Evolutionary conservation across 2,797 vertebrate species (phyloP).

Genomic region (Clarias laeviceps): DNA sequence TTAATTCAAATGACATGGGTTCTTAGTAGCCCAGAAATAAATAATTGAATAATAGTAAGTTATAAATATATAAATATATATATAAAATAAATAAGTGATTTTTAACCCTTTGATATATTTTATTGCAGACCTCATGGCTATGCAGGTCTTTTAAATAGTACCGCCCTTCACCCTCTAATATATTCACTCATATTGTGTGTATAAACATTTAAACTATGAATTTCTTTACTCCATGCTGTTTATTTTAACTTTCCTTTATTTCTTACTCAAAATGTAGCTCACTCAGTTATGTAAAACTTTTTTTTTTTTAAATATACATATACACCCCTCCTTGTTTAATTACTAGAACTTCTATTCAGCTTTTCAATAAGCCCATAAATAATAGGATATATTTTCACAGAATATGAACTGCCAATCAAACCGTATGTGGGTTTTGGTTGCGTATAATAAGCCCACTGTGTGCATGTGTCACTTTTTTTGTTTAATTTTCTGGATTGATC

Average conservation of each 20-base stretch:
- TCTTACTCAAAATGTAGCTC: neutral
- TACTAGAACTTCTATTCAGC: neutral
- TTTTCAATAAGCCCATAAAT: neutral
- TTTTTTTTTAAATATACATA: neutral
- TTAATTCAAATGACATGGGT: no score
- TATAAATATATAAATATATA: no score
- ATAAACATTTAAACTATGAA: neutral
- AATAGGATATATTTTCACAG: neutral
- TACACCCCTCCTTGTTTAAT: neutral
- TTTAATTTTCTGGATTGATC: slow-evolving; percentile 6
- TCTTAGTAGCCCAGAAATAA: no score
- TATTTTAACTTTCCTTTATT: neutral
- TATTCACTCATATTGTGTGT: neutral
- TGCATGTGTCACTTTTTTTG: neutral
- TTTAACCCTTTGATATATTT: neutral
- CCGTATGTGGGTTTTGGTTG: slow-evolving; percentile 15
- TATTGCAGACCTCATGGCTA: neutral
- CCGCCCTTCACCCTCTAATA: neutral
- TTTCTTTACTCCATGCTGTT: neutral
- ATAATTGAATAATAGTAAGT: neutral
- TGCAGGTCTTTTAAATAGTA: neutral
- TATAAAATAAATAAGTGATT: no score
- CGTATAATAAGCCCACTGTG: neutral
- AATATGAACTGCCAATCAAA: slow-evolving; percentile 6
- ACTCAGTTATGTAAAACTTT: neutral